These are phyloP conservation scores for Sphinx pinastri DNA, from an alignment of 2,888 invertebrate species.

Conservation along the genomic window DNA sequence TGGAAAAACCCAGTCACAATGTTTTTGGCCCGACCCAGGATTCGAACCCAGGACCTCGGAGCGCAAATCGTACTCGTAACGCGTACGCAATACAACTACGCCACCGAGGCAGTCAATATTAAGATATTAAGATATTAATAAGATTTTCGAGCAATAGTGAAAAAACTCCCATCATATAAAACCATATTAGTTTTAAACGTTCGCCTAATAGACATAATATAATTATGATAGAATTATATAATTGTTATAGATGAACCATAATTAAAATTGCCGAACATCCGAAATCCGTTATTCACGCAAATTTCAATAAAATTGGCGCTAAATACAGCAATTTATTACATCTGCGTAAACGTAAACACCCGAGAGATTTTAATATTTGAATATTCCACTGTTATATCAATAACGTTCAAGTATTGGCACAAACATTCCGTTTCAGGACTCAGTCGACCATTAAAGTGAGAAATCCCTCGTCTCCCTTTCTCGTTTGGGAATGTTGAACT, in stretches of 20 bases:
- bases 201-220: not conserved
- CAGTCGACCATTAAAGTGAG: constrained; percentile 46
- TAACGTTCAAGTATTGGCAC: constrained; percentile 71
- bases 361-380: constrained; percentile 59
- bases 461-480: constrained; percentile 41
- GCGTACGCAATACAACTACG: no score
- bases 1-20: no score
- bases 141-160: no score
- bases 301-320: constrained; percentile 22
- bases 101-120: no score
- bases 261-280: constrained; percentile 2
- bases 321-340: constrained; percentile 43
- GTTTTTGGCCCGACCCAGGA: no score
- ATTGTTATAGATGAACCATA: not conserved
- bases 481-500: constrained; percentile 36
- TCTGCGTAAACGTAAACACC: constrained; percentile 45
- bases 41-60: no score
- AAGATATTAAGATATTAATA: no score
- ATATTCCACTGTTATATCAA: constrained; percentile 62
- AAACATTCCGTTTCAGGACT: constrained; percentile 66
- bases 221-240: not conserved
- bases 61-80: no score
- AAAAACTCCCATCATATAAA: no score
- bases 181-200: not conserved
- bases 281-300: not conserved